Percentiles rank a stretch among this genome's conserved stretches.
These are phyloP conservation scores for Solen grandis DNA, from an alignment of 1,140 invertebrate genomes.

Conservation along the genomic window DNA sequence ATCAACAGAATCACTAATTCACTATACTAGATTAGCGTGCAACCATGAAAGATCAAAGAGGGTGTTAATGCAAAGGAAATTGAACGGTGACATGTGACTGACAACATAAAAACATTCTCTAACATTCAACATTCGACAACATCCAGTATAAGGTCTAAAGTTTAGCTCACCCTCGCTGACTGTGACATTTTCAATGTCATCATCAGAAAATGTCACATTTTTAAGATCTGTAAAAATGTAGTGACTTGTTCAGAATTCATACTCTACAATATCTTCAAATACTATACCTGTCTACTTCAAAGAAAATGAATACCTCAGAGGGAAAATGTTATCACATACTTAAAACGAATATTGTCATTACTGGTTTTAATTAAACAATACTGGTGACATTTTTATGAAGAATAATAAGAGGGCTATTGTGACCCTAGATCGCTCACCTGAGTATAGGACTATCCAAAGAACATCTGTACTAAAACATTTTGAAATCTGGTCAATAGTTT, in stretches of 20 bases:
- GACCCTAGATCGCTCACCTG: too few species aligned
- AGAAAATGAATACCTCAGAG: too few species aligned
- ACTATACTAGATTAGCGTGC: not conserved
- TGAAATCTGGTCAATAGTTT: too few species aligned
- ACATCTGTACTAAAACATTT: too few species aligned
- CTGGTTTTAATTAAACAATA: too few species aligned
- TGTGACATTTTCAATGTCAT: constrained; percentile 16
- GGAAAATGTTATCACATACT: too few species aligned
- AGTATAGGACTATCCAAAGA: too few species aligned
- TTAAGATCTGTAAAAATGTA: constrained; percentile 23
- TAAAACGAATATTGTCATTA: too few species aligned
- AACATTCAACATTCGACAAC: not conserved
- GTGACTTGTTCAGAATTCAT: not conserved
- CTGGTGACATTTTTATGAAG: too few species aligned
- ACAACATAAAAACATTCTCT: constrained; percentile 17
- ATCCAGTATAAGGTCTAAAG: not conserved
- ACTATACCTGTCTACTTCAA: too few species aligned
- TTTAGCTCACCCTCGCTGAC: constrained; percentile 28
- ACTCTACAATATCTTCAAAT: not conserved
- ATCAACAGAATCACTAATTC: not conserved
- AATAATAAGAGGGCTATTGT: too few species aligned
- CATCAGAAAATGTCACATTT: constrained; percentile 19
- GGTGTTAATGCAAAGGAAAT: not conserved
- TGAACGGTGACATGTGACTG: not conserved
- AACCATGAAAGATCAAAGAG: not conserved